Conservation (phyloP, 1,140 invertebrate species). For the Danaus plexippus region DNA sequence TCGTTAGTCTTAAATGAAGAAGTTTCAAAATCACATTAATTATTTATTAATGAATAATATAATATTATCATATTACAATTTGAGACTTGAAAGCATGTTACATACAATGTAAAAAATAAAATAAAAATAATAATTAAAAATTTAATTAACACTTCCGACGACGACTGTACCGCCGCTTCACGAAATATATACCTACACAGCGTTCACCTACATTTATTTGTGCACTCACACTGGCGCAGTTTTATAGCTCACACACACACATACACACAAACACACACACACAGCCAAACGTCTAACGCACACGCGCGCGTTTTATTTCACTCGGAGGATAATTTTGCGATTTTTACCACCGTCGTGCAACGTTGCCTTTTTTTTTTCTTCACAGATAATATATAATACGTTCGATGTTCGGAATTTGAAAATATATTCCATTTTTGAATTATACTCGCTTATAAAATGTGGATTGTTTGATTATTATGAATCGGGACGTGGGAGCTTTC, state of each 20-base stretch:
- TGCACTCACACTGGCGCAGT: constrained; percentile 50
- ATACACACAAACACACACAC: constrained; percentile 20
- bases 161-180: constrained; percentile 35
- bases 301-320: constrained; percentile 40
- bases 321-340: constrained; percentile 51
- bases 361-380: constrained; percentile 20
- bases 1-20: too few relatives aligned
- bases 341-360: constrained; percentile 33
- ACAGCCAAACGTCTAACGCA: constrained; percentile 26
- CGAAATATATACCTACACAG: constrained; percentile 51
- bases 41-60: too few relatives aligned
- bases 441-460: too few relatives aligned
- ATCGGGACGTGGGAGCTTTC: too few relatives aligned
- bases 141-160: constrained; percentile 23
- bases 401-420: too few relatives aligned
- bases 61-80: too few relatives aligned
- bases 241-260: constrained; percentile 45
- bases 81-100: too few relatives aligned
- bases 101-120: neutral
- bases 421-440: too few relatives aligned
- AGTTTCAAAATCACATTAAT: too few relatives aligned
- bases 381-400: neutral
- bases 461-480: too few relatives aligned
- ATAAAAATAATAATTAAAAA: constrained; percentile 17
- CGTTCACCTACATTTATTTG: constrained; percentile 69